Conservation (phyloP, 2,113 vertebrate genomes). For the Neomonachus schauinslandi region DNA sequence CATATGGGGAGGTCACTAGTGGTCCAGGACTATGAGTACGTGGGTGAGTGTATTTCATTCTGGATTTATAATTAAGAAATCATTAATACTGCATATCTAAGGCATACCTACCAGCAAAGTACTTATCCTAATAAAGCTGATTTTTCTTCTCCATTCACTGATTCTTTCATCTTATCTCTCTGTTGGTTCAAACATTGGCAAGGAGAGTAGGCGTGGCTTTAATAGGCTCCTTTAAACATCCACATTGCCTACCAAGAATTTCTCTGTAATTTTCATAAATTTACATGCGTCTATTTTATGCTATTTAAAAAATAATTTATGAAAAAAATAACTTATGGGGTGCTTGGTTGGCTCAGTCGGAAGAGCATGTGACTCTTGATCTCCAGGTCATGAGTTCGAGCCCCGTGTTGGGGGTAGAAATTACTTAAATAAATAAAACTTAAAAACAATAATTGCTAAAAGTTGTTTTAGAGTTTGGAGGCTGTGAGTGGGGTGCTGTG, state of each 20-base stretch:
- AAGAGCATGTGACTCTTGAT: background rate
- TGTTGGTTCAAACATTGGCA: background rate
- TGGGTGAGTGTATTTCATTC: background rate
- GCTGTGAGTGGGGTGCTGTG: background rate
- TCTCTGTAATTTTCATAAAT: background rate
- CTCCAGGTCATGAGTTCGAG: background rate
- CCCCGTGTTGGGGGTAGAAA: background rate
- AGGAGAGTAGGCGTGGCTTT: background rate
- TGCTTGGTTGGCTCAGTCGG: background rate
- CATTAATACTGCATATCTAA: background rate
- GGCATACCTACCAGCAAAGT: background rate
- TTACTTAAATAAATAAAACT: background rate
- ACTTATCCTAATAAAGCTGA: background rate
- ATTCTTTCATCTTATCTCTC: background rate
- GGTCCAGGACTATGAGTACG: background rate
- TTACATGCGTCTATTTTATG: background rate
- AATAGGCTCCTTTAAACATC: background rate
- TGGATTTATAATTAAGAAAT: background rate
- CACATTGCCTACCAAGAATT: background rate
- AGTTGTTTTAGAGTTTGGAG: background rate
- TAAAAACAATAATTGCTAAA: background rate
- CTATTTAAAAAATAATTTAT: background rate
- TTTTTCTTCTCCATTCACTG: background rate
- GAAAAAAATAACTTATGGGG: background rate
- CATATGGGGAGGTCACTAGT: background rate